Base-by-base conservation (phyloP, 2,888 invertebrate species). In the Trileptium ribeirensis region DNA sequence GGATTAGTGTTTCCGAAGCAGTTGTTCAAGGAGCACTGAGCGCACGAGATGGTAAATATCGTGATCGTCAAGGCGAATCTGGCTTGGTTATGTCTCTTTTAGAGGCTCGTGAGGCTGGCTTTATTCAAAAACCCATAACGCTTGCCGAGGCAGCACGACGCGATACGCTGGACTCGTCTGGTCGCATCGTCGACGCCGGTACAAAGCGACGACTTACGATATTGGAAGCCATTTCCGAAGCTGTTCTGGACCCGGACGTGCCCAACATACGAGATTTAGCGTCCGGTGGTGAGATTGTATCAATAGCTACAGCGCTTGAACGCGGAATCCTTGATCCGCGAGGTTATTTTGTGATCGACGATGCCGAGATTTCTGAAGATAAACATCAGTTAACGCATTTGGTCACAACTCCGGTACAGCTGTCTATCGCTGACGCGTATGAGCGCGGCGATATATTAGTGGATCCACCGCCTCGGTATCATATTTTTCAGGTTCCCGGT, bases 121-220 rank as follows among this genome's bases (percentile, higher is more conserved):
- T 94, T 78, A 94, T 97, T 85, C 92, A 93, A 79, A 95, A 95
- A 90, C 96, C 97, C 0, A 92, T 95, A 91, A 95, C 96, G n/a
- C 91, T 98, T 40, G 94, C 95, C 90, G 96, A 96, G 87, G 89
- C 90, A 81, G 92, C 94, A 83, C 94, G 95, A 89, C 91, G 92
- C 86, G 93, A 93, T 88, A 91, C 95, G 84, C 92, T 96, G 87
- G 94, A 94, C 86, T 92, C 92, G 79, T 89, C 90, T n/a, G 93
- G 93, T 83, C 92, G 92, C 88, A 93, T 97, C 84, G 91, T 92
- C 79, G 95, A 96, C 86, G 94, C 95, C 0, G 92, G 94, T 82
- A 94, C 94, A 86, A 92, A 93, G 85, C 91, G 92, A 86, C 85
- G 87, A 1, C 90, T 95, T 67, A 93, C 93, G 83, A 92, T 97